Evolutionary conservation across 1,140 invertebrate genomes (phyloP), one percentile per base, ranked within the genome.

Genomic region (Orussus abietinus): DNA sequence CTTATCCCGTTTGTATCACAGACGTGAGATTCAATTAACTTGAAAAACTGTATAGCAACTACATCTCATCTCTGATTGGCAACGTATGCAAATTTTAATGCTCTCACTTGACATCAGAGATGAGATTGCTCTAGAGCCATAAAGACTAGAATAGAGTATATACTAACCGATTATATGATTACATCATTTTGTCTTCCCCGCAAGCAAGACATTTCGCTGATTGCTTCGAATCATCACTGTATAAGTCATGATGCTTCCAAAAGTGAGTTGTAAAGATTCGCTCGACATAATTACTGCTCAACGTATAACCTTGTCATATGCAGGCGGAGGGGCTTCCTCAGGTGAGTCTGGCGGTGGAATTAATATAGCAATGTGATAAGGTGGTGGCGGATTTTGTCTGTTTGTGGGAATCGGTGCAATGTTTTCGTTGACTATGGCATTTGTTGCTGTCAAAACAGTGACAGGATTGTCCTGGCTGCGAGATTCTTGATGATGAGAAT

Each of bases 301-400:
- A 71, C 77, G 78, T 61, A 82, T 74, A 39, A 79, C 77, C 49
- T 79, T 79, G 31, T 79, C 78, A 57, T 83, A 83, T 38, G 80
- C 77, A 18, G 81, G 81, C n/a, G 81, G 81, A 3, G 80, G 80
- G 6, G 77, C 74, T 49, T 79, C 77, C 9, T 74, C 62, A 22
- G 67, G 51, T 4, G 58, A 45, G 44, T 63, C 50, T 13, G 72
- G 66, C 31, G 74, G 72, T 7, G 80, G 80, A 51, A 83, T 75
- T 33, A 82, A 69, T 36, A 83, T 78, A 5, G 82, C 81, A 64
- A 83, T 80, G 60, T 83, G 80, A 69, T 83, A 83, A 4, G 82
- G 82, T 5, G 82, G 80, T 11, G 80, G 80, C 12, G 77, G 54
- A 42, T 62, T 64, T 25, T 57, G 59, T 9, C 57, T 50, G 15